Percentiles rank a stretch among this genome's conserved stretches.
Conservation (phyloP, 2,888 invertebrate genomes). For the Harpalus rufipes region DNA sequence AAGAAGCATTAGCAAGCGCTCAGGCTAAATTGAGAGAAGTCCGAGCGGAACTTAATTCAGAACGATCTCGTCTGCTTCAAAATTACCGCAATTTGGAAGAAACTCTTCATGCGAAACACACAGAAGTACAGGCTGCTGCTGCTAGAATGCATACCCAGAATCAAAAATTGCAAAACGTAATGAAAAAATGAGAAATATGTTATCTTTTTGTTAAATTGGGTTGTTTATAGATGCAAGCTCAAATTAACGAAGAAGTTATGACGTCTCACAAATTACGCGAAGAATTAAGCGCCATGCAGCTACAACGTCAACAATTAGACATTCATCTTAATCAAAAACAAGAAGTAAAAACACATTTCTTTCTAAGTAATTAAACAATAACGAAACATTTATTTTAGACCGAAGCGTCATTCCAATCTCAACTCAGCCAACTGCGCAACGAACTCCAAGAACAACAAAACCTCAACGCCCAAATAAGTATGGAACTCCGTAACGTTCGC, state of each 20-base stretch:
- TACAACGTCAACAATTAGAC: conserved; percentile 83
- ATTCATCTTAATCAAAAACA: conserved; percentile 82
- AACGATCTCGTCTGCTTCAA: conserved; percentile 81
- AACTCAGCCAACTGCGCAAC: conserved; percentile 73
- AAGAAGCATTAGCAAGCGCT: conserved; percentile 86
- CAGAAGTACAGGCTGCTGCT: conserved; percentile 83
- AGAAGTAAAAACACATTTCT: conserved; percentile 74
- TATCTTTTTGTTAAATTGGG: neutral
- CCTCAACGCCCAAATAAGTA: conserved; percentile 74
- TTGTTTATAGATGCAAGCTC: conserved; percentile 78
- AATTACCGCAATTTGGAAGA: conserved; percentile 81
- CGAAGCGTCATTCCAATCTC: conserved; percentile 73
- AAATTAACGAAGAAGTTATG: conserved; percentile 80
- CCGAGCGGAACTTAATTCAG: conserved; percentile 84
- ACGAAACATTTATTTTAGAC: conserved; percentile 71
- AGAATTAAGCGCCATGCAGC: conserved; percentile 80
- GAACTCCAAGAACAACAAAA: conserved; percentile 75
- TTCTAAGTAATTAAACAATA: no score
- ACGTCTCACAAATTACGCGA: conserved; percentile 79
- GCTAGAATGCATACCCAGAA: conserved; percentile 80
- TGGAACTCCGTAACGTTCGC: conserved; percentile 77
- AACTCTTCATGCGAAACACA: conserved; percentile 77
- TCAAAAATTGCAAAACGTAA: conserved; percentile 81
- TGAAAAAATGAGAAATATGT: neutral
- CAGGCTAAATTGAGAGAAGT: conserved; percentile 90